Conservation (phyloP, 2,888 invertebrate species). For the Eurois occulta region DNA sequence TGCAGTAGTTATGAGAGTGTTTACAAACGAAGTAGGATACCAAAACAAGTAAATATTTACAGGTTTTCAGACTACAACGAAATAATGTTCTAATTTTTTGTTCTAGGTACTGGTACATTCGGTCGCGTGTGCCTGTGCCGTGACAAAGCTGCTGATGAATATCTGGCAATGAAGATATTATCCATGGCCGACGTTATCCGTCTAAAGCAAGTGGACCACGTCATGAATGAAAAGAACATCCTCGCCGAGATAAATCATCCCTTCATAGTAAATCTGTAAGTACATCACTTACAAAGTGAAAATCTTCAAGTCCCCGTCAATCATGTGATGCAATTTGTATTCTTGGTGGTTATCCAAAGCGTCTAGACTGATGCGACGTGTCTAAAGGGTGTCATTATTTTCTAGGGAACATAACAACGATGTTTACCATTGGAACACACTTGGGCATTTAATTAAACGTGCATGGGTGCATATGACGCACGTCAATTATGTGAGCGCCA, state of each 20-base stretch:
- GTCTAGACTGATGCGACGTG: conserved; percentile 64
- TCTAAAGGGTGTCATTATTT: conserved; percentile 64
- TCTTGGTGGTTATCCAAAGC: conserved; percentile 68
- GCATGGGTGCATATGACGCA: conserved; percentile 74
- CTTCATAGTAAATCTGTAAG: conserved; percentile 95
- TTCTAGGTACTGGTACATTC: conserved; percentile 98
- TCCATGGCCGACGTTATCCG: conserved; percentile 98
- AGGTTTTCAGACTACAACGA: background rate
- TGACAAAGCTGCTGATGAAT: conserved; percentile 95
- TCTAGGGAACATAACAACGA: conserved; percentile 66
- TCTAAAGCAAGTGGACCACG: conserved; percentile 98
- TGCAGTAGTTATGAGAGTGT: conserved; percentile 9
- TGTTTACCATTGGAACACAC: conserved; percentile 68
- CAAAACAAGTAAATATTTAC: conserved; percentile 6
- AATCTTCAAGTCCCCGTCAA: conserved; percentile 43
- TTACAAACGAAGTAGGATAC: conserved; percentile 17
- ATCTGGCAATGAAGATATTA: conserved; percentile 98
- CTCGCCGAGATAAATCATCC: conserved; percentile 97
- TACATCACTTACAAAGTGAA: conserved; percentile 54
- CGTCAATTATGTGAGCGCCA: conserved; percentile 72
- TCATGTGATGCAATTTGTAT: conserved; percentile 55
- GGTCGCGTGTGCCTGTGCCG: conserved; percentile 97
- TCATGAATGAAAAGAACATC: conserved; percentile 98
- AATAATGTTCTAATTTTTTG: conserved; percentile 61
- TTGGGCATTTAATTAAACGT: conserved; percentile 75